phyloP scores from a whole-genome alignment of 2,888 invertebrate species.

The Latrodectus elegans region DNA sequence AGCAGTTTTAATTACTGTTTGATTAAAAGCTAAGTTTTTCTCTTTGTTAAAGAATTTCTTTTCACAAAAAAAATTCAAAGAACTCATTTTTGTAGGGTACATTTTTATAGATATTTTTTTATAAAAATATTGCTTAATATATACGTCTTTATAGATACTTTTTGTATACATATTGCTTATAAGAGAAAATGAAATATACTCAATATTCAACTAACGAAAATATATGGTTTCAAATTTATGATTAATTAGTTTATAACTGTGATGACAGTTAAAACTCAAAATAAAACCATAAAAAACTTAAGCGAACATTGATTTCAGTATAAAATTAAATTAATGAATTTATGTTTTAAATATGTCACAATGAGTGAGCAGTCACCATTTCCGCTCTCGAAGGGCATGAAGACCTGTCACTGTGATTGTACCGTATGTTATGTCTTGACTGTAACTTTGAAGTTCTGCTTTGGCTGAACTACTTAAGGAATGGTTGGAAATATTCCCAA shows the following conservation, averaged over 20 bases:
- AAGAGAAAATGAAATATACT: no score
- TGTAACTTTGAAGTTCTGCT: slow-evolving; percentile 61
- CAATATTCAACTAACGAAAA: no score
- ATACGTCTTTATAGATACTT: no score
- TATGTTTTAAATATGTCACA: background rate
- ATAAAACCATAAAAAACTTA: background rate
- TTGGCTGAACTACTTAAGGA: slow-evolving; percentile 59
- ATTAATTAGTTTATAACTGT: background rate
- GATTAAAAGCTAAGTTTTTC: no score
- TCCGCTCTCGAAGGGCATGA: slow-evolving; percentile 50
- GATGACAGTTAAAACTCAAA: background rate
- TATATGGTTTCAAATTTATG: background rate
- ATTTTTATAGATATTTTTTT: no score
- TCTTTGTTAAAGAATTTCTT: no score
- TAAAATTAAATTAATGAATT: background rate
- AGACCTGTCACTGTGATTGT: slow-evolving; percentile 61
- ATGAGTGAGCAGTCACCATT: slow-evolving; percentile 28
- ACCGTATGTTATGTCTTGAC: slow-evolving; percentile 61
- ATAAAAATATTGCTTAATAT: no score
- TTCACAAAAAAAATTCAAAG: no score
- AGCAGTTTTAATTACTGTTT: no score
- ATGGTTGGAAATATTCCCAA: slow-evolving; percentile 57
- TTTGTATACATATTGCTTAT: no score
- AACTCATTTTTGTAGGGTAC: no score
- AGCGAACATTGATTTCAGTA: background rate